These are phyloP conservation scores for Albula goreensis DNA, from an alignment of 2,113 vertebrate species.

Conservation along the genomic window DNA sequence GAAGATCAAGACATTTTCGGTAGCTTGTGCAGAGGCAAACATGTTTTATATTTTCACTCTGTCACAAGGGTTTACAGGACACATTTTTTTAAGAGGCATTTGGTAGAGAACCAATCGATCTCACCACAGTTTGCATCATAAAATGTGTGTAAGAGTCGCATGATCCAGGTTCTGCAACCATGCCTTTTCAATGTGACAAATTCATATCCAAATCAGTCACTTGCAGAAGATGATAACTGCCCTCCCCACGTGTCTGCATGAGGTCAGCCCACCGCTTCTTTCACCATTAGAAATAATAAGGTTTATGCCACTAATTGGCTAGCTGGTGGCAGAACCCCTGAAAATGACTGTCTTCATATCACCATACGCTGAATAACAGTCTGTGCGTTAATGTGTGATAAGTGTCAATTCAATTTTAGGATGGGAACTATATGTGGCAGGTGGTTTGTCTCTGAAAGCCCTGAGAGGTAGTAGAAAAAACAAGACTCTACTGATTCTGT, in stretches of 20 bases:
- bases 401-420: neutral
- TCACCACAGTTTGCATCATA: constrained; percentile 1
- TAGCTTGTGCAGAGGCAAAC: constrained; percentile 17
- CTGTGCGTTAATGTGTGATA: neutral
- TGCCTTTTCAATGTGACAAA: constrained; percentile 5
- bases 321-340: neutral
- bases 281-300: neutral
- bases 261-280: neutral
- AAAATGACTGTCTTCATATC: neutral
- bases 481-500: too few relatives aligned
- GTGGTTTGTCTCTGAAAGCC: neutral
- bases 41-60: constrained; percentile 21
- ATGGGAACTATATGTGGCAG: neutral
- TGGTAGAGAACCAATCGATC: neutral
- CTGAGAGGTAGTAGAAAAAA: neutral
- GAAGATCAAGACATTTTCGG: constrained; percentile 20
- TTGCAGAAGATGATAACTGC: constrained; percentile 18
- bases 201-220: constrained; percentile 36
- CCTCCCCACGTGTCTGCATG: neutral
- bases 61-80: constrained; percentile 33
- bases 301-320: neutral
- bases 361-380: neutral
- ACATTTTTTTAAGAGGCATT: constrained; percentile 30
- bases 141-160: constrained; percentile 20
- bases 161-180: neutral